Evolutionary conservation across 2,797 vertebrate genomes (phyloP).

Genomic region (Cryptoblepharus egeriae): DNA sequence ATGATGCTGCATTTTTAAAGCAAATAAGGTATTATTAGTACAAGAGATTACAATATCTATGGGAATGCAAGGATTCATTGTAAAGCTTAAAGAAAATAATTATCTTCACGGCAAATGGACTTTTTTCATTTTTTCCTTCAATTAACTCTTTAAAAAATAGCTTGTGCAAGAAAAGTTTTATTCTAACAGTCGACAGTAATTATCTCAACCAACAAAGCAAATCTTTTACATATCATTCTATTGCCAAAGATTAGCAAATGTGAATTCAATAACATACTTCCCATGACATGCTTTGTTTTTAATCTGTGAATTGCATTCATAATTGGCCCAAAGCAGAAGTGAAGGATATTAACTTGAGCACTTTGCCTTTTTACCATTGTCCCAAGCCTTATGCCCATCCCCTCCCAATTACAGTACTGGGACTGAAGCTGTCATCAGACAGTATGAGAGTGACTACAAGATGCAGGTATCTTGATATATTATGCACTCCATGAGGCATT

Average conservation of each 20-base stretch:
- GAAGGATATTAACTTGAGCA: no score
- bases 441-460: no score
- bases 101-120: conserved; percentile 30
- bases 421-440: no score
- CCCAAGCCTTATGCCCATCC: no score
- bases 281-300: no score
- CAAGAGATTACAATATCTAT: conserved; percentile 33
- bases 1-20: conserved; percentile 6
- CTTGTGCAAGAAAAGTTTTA: conserved; percentile 29
- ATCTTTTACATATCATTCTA: conserved; percentile 45
- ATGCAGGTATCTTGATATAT: no score
- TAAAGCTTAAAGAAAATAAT: conserved; percentile 41
- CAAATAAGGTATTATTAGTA: conserved; percentile 22
- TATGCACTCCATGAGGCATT: no score
- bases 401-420: no score
- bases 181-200: conserved; percentile 30
- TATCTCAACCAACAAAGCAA: conserved; percentile 24
- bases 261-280: neutral
- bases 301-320: no score
- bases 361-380: no score
- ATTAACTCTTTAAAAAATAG: neutral
- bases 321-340: no score
- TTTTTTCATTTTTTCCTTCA: conserved; percentile 57
- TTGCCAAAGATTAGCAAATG: rapidly evolving
- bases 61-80: conserved; percentile 31